Base-by-base conservation (phyloP, 2,888 invertebrate genomes). In the Drosophila kanekoi region DNA sequence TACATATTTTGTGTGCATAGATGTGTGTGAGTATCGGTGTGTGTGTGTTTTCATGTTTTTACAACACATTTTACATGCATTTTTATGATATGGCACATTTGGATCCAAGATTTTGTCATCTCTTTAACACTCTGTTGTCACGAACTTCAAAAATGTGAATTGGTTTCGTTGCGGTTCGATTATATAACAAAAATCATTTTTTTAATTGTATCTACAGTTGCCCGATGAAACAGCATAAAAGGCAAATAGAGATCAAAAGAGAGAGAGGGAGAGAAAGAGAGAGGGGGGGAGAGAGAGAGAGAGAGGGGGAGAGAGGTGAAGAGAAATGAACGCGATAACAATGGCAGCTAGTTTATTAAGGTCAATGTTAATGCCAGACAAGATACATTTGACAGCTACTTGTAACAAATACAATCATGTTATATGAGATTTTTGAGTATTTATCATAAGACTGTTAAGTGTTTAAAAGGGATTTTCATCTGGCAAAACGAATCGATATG, bases 301-400 rank as follows among this genome's bases (percentile, higher is more conserved):
- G 16, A 47, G 35, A 63, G 16, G 49, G 33, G 56, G 14, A 71
- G 48, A 45, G 32, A 45, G 35, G n/a, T 64, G 40, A 9, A 63
- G 20, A 58, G 51, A 75, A 64, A 60, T 57, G 48, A 75, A 64
- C 54, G 51, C 28, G 44, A 61, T 56, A 63, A 58, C 45, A 53
- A 71, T 45, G 57, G 47, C 80, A 70, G 77, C 72, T 87, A 32
- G 13, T 43, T 69, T 81, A 89, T 90, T 90, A 81, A 89, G 89
- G 89, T 88, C 88, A 88, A 90, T 89, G 88, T 83, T 88, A 86
- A 81, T 76, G 74, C 75, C 73, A 72, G 67, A 60, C 48, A 32
- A 40, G 28, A 57, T 13, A 35, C 28, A 23, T 14, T 51, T 54
- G 11, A 45, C 70, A 53, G 38, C 33, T n/a, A 16, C 23, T 14